Base-by-base conservation (phyloP, 2,888 invertebrate species). In the Drosophila imparisetae region DNA sequence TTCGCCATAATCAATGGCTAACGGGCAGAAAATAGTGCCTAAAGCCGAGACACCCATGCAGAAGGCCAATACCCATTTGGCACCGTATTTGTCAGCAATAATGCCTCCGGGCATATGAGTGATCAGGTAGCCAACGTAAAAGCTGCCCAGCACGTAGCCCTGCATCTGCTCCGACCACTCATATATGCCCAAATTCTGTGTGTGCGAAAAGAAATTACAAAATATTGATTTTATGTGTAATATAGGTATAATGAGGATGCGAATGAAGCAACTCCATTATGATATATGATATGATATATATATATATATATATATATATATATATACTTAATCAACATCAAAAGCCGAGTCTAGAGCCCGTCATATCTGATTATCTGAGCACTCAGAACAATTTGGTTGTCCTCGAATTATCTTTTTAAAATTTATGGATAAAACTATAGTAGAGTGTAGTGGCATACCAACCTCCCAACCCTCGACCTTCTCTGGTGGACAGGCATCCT, bases 41-140 rank as follows among this genome's bases (percentile, higher is more conserved):
- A 83, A 0, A 96, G 11, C 95, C 95, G 0, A 97, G 92, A 45
- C 4, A 24, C 45, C 45, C 21, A 97, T 95, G 45, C 97, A 97
- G 34, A 96, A 0, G 0, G 96, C 96, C 15, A 97, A 93, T 0
- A 96, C 95, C 92, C 96, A 96, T 91, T 97, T 97, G 7, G 96
- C 97, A 4, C 97, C 97, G 78, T 96, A 96, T 72, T 94, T 94
- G 83, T 96, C 96, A 0, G 97, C 96, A 15, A 97, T 83, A 60
- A 96, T 93, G 42, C 97, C 97, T 27, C 96, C 97, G 0, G 97
- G 97, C 13, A 97, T 86, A 90, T 97, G 97, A 0, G 96, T 96
- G 0, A 96, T 34, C 0, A 97, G 94, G 92, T 97, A 97, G 1
- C 97, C 97, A 93, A 96, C 96, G 93, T 96, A 97, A 92, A 97